phyloP scores from a whole-genome alignment of 2,888 invertebrate genomes.

The Drosophila quasianomalipes region DNA sequence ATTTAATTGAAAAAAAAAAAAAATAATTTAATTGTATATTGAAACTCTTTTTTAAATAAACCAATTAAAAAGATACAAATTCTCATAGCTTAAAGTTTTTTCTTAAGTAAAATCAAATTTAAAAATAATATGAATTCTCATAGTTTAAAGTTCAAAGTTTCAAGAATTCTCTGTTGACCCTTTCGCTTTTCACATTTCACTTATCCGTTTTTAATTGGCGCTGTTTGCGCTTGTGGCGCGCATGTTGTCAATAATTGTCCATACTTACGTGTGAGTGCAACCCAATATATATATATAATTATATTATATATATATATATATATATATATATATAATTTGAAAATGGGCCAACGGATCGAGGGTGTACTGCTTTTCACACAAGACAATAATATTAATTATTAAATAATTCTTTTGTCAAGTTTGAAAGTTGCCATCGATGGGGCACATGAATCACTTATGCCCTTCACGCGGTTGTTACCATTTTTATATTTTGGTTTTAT shows the following conservation, averaged over 20 bases:
- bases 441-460: slow-evolving; percentile 67
- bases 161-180: neutral
- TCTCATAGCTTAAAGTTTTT: neutral
- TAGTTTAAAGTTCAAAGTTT: neutral
- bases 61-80: neutral
- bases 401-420: slow-evolving; percentile 38
- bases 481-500: slow-evolving; percentile 7
- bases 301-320: no score
- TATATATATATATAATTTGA: neutral
- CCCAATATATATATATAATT: neutral
- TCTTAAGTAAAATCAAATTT: neutral
- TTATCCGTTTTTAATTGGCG: slow-evolving; percentile 16
- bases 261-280: neutral
- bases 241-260: slow-evolving; percentile 28
- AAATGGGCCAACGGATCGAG: slow-evolving; percentile 3
- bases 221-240: slow-evolving; percentile 10
- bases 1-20: neutral
- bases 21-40: neutral
- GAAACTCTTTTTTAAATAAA: neutral
- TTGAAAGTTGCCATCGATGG: slow-evolving; percentile 48
- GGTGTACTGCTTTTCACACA: neutral
- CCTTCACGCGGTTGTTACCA: slow-evolving; percentile 28
- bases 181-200: slow-evolving; percentile 31
- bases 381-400: slow-evolving; percentile 37
- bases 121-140: neutral